phyloP scores from a whole-genome alignment of 2,797 vertebrate genomes.

The Rhinella marina region DNA sequence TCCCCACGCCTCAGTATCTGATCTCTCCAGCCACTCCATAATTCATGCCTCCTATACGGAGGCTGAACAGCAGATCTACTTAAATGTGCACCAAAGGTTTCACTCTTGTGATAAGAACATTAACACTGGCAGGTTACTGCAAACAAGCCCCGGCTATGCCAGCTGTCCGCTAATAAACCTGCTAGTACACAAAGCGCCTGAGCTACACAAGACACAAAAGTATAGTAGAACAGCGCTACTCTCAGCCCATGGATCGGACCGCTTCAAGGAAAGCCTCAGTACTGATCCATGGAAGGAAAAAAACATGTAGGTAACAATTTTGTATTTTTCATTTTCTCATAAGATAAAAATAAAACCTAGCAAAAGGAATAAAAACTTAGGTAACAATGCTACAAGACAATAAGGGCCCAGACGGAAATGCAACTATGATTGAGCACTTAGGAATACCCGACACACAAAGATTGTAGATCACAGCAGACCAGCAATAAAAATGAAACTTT shows the following conservation, averaged over 20 bases:
- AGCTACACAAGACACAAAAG: background rate
- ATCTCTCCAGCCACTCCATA: constrained; percentile 48
- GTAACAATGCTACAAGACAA: background rate
- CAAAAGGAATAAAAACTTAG: too few relatives aligned
- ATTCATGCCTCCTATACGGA: constrained; percentile 41
- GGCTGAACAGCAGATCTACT: constrained; percentile 19
- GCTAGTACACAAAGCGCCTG: background rate
- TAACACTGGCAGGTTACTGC: constrained; percentile 12
- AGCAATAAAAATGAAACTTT: too few relatives aligned
- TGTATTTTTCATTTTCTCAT: too few relatives aligned
- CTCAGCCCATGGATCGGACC: too few relatives aligned
- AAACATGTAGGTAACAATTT: too few relatives aligned
- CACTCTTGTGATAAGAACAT: constrained; percentile 19
- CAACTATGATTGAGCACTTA: background rate
- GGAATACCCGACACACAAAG: background rate
- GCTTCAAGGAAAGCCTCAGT: too few relatives aligned
- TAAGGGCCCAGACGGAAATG: background rate
- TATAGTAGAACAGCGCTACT: too few relatives aligned
- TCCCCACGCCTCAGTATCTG: background rate
- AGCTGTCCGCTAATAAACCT: constrained; percentile 11
- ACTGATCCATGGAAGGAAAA: too few relatives aligned
- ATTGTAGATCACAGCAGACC: too few relatives aligned
- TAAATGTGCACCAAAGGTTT: constrained; percentile 29
- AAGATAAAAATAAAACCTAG: too few relatives aligned
- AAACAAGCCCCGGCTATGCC: constrained; percentile 15